Base-by-base conservation (phyloP, 2,797 vertebrate species). In the Lacerta viridis region DNA sequence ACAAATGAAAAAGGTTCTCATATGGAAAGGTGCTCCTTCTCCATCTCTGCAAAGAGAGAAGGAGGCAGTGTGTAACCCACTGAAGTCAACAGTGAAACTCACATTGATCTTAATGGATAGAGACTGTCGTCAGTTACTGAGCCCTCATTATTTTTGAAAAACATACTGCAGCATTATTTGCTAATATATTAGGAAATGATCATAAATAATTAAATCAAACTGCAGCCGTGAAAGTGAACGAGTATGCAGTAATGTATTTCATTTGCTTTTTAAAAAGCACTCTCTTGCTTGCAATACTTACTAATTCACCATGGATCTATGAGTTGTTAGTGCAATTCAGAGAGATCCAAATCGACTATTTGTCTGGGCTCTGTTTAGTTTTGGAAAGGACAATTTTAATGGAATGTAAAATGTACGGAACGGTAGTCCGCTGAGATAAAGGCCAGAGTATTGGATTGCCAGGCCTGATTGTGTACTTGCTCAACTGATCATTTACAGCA, bases 401-500 rank as follows among this genome's bases (percentile, higher is more conserved):
- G 50, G 61, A 27, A 77, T 66, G 20, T 43, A 41, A 91, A 82
- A 0, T 7, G 86, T 39, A 78, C 8, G 79, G 87, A 89, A 87
- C 23, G 77, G 87, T 89, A 11, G 92, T 50, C 33, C 50, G 91
- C 87, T 84, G 85, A 71, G 41, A 18, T 46, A 1, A 1, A 93
- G 80, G 77, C 25, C 2, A 1, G 86, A 87, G 84, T 86, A 43
- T 85, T 0, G 23, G 88, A 91, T 92, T 74, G 82, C 88, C 88
- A 66, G 89, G 79, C 15, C 87, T 46, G 59, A 89, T 74, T 2
- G 29, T 29, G 82, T 82, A 85, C 87, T 92, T 89, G 90, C 92
- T 88, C 39, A 91, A 81, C 80, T 90, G 80, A 93, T 93, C 86
- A 91, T 29, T 90, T 85, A 89, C 83, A 84, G 68, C 77, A 50